phyloP scores from a whole-genome alignment of 2,113 vertebrate species.

The Rana temporaria region DNA sequence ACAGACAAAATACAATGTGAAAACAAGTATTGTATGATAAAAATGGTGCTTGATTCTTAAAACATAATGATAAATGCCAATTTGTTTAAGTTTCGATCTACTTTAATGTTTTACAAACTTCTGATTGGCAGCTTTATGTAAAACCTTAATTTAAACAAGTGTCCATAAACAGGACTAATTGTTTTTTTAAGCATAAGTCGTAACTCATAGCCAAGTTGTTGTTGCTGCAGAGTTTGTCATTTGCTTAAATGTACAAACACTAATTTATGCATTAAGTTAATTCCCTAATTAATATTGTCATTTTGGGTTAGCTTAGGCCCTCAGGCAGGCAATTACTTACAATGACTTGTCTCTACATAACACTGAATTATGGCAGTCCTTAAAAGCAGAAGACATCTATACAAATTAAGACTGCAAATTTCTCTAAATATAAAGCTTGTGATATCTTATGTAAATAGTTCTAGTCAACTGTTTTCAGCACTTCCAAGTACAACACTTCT shows the following conservation, averaged over 20 bases:
- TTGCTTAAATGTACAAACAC: not conserved
- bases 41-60: no score
- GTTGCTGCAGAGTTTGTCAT: constrained; percentile 24
- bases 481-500: no score
- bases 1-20: no score
- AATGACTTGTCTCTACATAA: constrained; percentile 30
- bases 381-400: constrained; percentile 18
- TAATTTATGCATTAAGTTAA: constrained; percentile 42
- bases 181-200: no score
- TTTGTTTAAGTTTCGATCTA: no score
- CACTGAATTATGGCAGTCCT: constrained; percentile 34
- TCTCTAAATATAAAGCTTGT: not conserved
- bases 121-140: no score
- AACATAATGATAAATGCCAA: no score
- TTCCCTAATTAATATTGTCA: constrained; percentile 47
- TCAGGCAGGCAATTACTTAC: constrained; percentile 37
- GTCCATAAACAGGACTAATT: no score
- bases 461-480: no score
- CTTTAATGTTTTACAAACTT: no score
- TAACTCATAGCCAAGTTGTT: constrained; percentile 15
- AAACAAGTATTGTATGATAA: no score
- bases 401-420: not conserved
- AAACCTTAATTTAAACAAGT: no score
- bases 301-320: constrained; percentile 23
- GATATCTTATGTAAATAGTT: not conserved